phyloP scores from a whole-genome alignment of 2,797 vertebrate genomes.

The Scarus forsteni region DNA sequence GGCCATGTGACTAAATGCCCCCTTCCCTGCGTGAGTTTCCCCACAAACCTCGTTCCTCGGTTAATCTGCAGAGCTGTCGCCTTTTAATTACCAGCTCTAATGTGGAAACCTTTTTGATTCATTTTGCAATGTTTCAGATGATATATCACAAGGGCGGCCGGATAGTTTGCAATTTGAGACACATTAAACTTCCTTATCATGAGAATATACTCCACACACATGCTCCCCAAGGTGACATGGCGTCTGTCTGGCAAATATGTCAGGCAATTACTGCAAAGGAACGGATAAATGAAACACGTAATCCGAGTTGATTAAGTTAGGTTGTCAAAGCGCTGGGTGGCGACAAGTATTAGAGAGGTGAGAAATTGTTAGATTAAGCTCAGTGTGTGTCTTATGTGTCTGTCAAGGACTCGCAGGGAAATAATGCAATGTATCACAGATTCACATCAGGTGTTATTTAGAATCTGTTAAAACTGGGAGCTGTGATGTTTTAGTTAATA shows the following conservation, averaged over 20 bases:
- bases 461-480: slow-evolving; percentile 48
- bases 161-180: slow-evolving; percentile 56
- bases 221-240: slow-evolving; percentile 73
- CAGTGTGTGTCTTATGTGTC: slow-evolving; percentile 54
- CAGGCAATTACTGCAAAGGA: slow-evolving; percentile 80
- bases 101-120: slow-evolving; percentile 71
- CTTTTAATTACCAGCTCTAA: slow-evolving; percentile 85
- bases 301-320: slow-evolving; percentile 79
- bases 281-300: slow-evolving; percentile 77
- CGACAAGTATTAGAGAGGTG: slow-evolving; percentile 74
- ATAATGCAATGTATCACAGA: slow-evolving; percentile 43
- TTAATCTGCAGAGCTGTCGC: slow-evolving; percentile 85
- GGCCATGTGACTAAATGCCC: slow-evolving; percentile 86
- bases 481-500: slow-evolving; percentile 64
- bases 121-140: slow-evolving; percentile 72
- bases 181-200: slow-evolving; percentile 36
- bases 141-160: slow-evolving; percentile 54
- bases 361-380: slow-evolving; percentile 76
- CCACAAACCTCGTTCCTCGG: slow-evolving; percentile 77
- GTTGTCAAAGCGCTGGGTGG: slow-evolving; percentile 65
- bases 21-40: slow-evolving; percentile 78
- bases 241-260: slow-evolving; percentile 70
- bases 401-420: slow-evolving; percentile 51
- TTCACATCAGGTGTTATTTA: slow-evolving; percentile 43
- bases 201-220: slow-evolving; percentile 49